A percentile compares a stretch with the other conserved stretches of the same genome.
Conservation (phyloP, 2,113 vertebrate species). For the Oncorhynchus kisutch region DNA sequence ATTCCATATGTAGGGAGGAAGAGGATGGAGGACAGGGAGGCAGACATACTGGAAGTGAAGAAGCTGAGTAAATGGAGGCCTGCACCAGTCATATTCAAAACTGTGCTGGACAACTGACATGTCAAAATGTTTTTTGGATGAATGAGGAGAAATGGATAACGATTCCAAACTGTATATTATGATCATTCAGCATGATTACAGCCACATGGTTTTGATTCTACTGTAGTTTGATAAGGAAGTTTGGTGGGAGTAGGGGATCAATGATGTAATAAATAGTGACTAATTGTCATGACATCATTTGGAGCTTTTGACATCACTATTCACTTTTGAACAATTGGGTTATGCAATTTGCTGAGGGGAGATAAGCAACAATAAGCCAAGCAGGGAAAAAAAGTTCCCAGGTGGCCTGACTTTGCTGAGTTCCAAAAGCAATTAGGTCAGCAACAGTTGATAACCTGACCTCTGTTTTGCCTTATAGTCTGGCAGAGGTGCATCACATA, state of each 20-base stretch:
- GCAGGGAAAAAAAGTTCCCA: background rate
- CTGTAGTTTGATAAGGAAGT: background rate
- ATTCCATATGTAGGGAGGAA: slow-evolving; percentile 20
- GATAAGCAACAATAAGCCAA: background rate
- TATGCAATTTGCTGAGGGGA: background rate
- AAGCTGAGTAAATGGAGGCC: slow-evolving; percentile 36
- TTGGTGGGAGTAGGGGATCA: background rate
- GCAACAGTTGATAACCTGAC: slow-evolving; percentile 12
- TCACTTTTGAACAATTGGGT: background rate
- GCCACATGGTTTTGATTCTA: background rate
- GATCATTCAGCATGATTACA: background rate
- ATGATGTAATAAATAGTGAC: background rate
- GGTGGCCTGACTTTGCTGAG: slow-evolving; percentile 12
- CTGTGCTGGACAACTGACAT: background rate
- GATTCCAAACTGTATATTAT: background rate
- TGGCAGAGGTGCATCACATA: slow-evolving; percentile 2
- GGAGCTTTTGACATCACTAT: background rate
- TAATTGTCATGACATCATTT: background rate
- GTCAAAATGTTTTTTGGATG: background rate
- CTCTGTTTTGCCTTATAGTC: slow-evolving; percentile 17
- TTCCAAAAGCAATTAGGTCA: slow-evolving; percentile 1
- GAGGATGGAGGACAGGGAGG: slow-evolving; percentile 12
- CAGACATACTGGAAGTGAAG: slow-evolving; percentile 38
- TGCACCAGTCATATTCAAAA: slow-evolving; percentile 20
- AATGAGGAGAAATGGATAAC: background rate